Evolutionary conservation across 2,888 invertebrate genomes (phyloP).

Genomic region (Timema cristinae): DNA sequence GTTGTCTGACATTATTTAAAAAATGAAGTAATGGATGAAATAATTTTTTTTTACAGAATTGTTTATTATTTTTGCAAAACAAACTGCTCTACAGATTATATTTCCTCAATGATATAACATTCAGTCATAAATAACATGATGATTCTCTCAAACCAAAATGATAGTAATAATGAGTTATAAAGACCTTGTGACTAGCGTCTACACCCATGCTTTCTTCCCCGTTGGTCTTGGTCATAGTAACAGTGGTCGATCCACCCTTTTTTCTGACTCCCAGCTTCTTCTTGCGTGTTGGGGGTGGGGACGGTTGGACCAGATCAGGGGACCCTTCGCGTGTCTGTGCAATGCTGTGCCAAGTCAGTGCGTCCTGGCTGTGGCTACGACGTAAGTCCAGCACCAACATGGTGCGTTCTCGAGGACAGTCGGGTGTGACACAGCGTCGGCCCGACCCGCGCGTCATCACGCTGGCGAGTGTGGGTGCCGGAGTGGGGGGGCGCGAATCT

Average conservation of each 20-base stretch:
- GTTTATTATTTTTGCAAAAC: too few species aligned
- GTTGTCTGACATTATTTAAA: too few species aligned
- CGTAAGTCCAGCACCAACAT: conserved; percentile 69
- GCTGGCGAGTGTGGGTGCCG: conserved; percentile 72
- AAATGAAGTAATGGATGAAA: too few species aligned
- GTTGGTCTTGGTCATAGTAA: conserved; percentile 3
- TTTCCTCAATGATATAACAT: too few species aligned
- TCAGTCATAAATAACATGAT: too few species aligned
- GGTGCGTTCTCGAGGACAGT: conserved; percentile 55
- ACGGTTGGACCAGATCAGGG: not conserved
- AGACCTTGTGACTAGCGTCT: conserved; percentile 12
- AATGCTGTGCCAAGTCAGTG: conserved; percentile 43
- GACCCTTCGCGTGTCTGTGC: conserved; percentile 13
- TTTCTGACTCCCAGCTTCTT: conserved; percentile 14
- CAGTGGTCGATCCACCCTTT: not conserved
- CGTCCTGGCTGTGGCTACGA: conserved; percentile 62
- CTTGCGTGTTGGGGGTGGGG: not conserved
- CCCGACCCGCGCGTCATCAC: conserved; percentile 37
- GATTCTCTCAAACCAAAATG: too few species aligned
- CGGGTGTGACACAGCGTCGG: conserved; percentile 64
- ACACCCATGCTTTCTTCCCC: too few species aligned
- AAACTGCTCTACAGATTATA: too few species aligned
- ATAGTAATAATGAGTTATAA: too few species aligned
- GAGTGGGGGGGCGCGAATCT: conserved; percentile 76
- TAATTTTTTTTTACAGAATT: too few species aligned